These are phyloP conservation scores for Amitus sp. DNA, from an alignment of 2,888 invertebrate species.

Conservation along the genomic window DNA sequence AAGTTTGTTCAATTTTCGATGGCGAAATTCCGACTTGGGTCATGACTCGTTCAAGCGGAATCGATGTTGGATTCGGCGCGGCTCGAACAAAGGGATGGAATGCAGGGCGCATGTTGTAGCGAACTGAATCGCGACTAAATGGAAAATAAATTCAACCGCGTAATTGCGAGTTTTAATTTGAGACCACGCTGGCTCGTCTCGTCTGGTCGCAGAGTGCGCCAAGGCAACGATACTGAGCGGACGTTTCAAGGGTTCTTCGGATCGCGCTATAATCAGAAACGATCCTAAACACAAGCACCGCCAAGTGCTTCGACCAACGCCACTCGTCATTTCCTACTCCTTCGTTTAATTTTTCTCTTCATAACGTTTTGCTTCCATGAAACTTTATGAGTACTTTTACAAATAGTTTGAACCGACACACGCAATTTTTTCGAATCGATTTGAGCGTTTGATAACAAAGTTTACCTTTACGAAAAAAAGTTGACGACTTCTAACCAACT, in stretches of 20 bases:
- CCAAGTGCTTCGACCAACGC: conserved; percentile 15
- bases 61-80: conserved; percentile 27
- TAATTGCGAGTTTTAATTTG: conserved; percentile 59
- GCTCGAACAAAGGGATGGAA: conserved; percentile 24
- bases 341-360: too few species aligned
- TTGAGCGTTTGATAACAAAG: too few species aligned
- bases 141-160: conserved; percentile 53
- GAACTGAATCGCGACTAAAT: conserved; percentile 55
- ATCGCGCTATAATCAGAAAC: conserved; percentile 55
- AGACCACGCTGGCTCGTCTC: conserved; percentile 35
- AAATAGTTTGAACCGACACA: too few species aligned
- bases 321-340: too few species aligned
- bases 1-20: too few species aligned
- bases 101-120: conserved; percentile 37
- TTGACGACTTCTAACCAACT: too few species aligned
- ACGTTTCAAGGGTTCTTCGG: conserved; percentile 44
- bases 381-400: too few species aligned
- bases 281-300: conserved; percentile 39
- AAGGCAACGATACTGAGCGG: background rate
- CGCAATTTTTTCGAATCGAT: too few species aligned
- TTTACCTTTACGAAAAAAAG: too few species aligned
- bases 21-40: too few species aligned
- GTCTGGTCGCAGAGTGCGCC: conserved; percentile 7
- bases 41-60: conserved; percentile 29
- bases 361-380: too few species aligned